Evolutionary conservation across 2,113 vertebrate genomes (phyloP).

Genomic region (Brachirus orientalis): DNA sequence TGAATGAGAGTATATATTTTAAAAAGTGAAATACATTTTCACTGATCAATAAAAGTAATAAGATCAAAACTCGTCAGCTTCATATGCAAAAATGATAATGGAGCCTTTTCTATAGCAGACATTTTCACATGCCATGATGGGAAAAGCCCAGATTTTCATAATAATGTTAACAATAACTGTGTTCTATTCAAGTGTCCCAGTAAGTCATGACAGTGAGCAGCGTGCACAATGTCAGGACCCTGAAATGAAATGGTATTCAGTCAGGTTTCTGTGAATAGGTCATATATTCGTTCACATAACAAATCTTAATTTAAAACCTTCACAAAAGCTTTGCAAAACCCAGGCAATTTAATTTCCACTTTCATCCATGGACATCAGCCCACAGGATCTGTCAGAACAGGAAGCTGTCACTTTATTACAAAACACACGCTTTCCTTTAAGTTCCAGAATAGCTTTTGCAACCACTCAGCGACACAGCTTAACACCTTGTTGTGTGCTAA

Average conservation of each 20-base stretch:
- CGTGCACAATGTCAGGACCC: background rate
- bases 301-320: background rate
- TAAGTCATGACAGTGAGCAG: background rate
- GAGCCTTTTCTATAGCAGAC: background rate
- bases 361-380: background rate
- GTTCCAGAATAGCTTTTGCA: background rate
- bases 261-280: background rate
- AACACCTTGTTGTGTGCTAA: background rate
- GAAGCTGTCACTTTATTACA: background rate
- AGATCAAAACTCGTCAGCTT: conserved; percentile 1
- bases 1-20: too few relatives aligned
- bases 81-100: background rate
- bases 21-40: background rate
- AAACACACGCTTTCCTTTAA: background rate
- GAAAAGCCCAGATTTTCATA: background rate
- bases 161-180: background rate
- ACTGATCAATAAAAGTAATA: background rate
- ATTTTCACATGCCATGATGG: background rate
- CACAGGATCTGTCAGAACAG: background rate
- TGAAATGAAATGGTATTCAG: conserved; percentile 4
- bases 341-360: background rate
- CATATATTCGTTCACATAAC: background rate
- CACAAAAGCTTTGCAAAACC: background rate
- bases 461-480: background rate
- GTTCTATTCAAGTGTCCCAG: background rate